Evolutionary conservation across 2,888 invertebrate species (phyloP), one percentile per base, ranked within the genome.

Genomic region (Callinectes sapidus): DNA sequence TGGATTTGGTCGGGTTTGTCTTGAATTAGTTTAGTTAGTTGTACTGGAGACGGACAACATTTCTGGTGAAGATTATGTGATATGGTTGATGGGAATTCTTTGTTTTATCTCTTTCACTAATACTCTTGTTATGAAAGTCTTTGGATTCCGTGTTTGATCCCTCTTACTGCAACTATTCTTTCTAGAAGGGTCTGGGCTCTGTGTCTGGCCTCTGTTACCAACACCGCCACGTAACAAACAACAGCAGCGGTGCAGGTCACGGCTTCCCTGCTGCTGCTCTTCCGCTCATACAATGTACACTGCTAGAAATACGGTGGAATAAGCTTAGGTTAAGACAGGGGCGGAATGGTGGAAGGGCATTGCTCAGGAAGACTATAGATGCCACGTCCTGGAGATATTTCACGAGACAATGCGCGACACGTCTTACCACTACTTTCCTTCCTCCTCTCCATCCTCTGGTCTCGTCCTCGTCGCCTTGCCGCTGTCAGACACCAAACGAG

Each of bases 401-500:
- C 61, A 16, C 23, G 61, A 61, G 18, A 61, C 61, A 61, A 61
- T 61, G 61, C 18, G 18, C 61, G 61, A 61, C 61, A 61, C 61
- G 61, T 71, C 71, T 71, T 1, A 28, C 71, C 23, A 10, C n/a
- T 71, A 8, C 71, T 71, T 23, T 71, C 28, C n/a, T 23, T 8
- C 71, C n/a, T 71, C 71, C 71, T 71, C 61, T 18, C 23, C 61
- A 3, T 61, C 23, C 23, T 61, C 61, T 1, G 13, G 8, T 61
- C 23, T 23, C 61, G 2, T 23, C 66, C 23, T 66, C 66, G 23
- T 71, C 71, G n/a, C 28, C 28, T 2, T 71, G 23, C 71, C n/a
- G 66, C 66, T 18, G 71, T 71, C 71, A 71, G 71, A 23, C 71
- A 71, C n/a, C 71, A 18, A 71, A 71, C 71, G 71, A 71, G n/a